Base-by-base conservation (phyloP, 2,888 invertebrate genomes). In the Aricia artaxerxes region DNA sequence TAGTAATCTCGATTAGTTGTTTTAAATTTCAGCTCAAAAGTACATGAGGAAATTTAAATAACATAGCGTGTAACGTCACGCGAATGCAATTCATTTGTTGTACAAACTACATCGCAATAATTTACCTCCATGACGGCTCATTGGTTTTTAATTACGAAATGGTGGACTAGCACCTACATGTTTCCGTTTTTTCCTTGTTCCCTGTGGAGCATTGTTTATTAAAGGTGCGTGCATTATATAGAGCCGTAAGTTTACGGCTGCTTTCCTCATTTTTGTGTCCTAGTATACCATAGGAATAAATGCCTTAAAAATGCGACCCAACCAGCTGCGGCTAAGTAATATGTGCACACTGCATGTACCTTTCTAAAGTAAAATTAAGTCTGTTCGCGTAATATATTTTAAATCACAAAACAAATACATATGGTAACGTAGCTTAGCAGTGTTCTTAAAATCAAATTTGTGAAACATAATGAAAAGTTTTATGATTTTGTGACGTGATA, bases 91-190 rank as follows among this genome's bases (percentile, higher is more conserved):
- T 76, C 31, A 53, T 57, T 76, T 35, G 31, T 13, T 2, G 76
- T 35, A 53, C 35, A 44, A 24, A 35, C 35, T 76, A 76, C 76
- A 76, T 31, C 16, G 76, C 57, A 53, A 53, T 76, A 53, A 76
- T 57, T 76, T 35, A 76, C 6, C 35, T 6, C 16, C 31, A 31
- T 57, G 53, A 53, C 76, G 49, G 7, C 35, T 76, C 76, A 49
- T 69, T 69, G 38, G 35, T 35, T 69, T 69, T 69, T 35, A 69
- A 69, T 69, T 35, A 69, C 69, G 35, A 35, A 35, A 69, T 76
- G 35, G 53, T 53, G 6, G n/a, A 31, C 49, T 3, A 13, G 13
- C 24, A 76, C 53, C 49, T 53, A 76, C 13, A 76, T 2, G 16
- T 53, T 76, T 13, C 49, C 13, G 6, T 49, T 53, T 76, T 76